Evolutionary conservation across 2,797 vertebrate genomes (phyloP).

Genomic region (Acanthurus tractus): DNA sequence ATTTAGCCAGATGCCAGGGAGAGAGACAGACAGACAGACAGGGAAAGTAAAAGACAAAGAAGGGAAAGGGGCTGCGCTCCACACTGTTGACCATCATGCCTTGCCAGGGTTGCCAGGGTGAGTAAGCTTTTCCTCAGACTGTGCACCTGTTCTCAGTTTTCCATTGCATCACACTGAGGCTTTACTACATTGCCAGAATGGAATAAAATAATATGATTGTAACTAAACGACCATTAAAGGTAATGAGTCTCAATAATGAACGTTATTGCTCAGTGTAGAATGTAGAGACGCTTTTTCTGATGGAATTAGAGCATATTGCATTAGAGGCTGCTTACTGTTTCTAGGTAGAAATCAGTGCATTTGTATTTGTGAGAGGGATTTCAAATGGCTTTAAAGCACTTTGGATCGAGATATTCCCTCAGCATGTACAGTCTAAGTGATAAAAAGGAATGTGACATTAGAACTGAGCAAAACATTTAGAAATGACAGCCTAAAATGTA

Average conservation of each 20-base stretch:
- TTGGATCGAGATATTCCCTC: not conserved
- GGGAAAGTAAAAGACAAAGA: conserved; percentile 49
- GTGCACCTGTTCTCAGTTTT: conserved; percentile 55
- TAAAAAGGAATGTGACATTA: conserved; percentile 2
- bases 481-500: not conserved
- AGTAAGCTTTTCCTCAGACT: conserved; percentile 49
- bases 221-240: conserved; percentile 9
- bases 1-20: conserved; percentile 63
- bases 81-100: conserved; percentile 41
- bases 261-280: not conserved
- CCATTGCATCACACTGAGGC: conserved; percentile 44
- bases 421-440: not conserved
- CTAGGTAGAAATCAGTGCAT: not conserved
- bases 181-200: not conserved
- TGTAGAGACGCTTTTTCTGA: conserved; percentile 9
- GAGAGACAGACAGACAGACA: conserved; percentile 30
- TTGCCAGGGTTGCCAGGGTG: conserved; percentile 43
- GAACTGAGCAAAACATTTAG: conserved; percentile 4
- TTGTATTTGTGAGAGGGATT: conserved; percentile 2
- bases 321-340: not conserved
- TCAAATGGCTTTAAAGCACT: conserved; percentile 14
- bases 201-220: conserved; percentile 12
- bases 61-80: conserved; percentile 3
- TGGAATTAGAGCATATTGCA: conserved; percentile 7
- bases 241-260: conserved; percentile 19